Conservation (phyloP, 2,113 vertebrate genomes). For the Bettongia penicillata region DNA sequence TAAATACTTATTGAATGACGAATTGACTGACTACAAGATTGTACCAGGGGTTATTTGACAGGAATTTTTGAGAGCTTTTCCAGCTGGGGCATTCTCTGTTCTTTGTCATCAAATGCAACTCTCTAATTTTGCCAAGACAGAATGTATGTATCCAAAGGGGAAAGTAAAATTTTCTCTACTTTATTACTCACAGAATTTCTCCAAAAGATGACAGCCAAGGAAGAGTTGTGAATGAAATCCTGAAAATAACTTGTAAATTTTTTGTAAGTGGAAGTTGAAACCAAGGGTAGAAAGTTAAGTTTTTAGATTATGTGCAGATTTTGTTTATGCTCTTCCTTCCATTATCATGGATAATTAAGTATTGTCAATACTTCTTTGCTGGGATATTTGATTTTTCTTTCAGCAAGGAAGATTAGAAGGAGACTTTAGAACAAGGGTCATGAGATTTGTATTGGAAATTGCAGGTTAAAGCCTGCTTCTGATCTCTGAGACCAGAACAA, state of each 20-base stretch:
- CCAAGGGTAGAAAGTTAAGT: slow-evolving; percentile 49
- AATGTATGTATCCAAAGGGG: neutral
- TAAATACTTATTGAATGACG: neutral
- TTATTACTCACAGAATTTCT: neutral
- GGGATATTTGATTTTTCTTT: slow-evolving; percentile 77
- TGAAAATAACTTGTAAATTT: neutral
- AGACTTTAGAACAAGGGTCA: slow-evolving; percentile 83
- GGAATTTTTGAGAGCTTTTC: neutral
- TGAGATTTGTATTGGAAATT: slow-evolving; percentile 88
- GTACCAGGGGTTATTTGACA: neutral
- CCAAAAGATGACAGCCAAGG: neutral
- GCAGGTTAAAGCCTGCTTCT: slow-evolving; percentile 91
- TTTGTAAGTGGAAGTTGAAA: slow-evolving; percentile 50
- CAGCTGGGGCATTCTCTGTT: neutral
- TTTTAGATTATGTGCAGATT: slow-evolving; percentile 57
- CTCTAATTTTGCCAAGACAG: neutral
- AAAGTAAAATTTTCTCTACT: neutral
- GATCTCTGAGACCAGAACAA: slow-evolving; percentile 85
- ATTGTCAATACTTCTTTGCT: slow-evolving; percentile 74
- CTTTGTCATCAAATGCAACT: neutral
- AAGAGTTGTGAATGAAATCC: neutral
- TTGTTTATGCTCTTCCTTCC: slow-evolving; percentile 50
- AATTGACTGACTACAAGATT: neutral
- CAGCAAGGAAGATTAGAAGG: slow-evolving; percentile 76
- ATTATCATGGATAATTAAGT: slow-evolving; percentile 79